These are phyloP conservation scores for Rhizomys pruinosus DNA, from an alignment of 2,113 vertebrate genomes.

Conservation along the genomic window DNA sequence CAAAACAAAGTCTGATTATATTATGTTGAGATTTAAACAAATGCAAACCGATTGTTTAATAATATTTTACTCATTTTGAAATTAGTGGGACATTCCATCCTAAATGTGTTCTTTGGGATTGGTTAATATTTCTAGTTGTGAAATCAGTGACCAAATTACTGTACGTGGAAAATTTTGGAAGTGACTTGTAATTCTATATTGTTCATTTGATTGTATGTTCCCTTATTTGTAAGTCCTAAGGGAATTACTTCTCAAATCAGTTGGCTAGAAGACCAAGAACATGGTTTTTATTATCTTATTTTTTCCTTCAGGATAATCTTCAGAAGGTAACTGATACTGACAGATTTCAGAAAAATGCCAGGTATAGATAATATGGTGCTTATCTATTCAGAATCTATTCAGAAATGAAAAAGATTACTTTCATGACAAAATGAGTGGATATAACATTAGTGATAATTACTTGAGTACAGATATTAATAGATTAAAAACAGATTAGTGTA, in stretches of 20 bases:
- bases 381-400: background rate
- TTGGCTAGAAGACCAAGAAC: background rate
- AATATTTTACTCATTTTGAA: slow-evolving; percentile 13
- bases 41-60: background rate
- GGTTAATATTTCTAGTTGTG: background rate
- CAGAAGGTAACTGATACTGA: background rate
- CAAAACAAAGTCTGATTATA: background rate
- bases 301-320: background rate
- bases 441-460: background rate
- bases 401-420: background rate
- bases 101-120: background rate
- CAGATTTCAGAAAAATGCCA: background rate
- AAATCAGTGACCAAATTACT: background rate
- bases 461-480: background rate
- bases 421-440: background rate
- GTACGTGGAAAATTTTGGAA: background rate
- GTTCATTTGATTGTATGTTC: background rate
- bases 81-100: background rate
- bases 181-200: slow-evolving; percentile 17
- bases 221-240: background rate
- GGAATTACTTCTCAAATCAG: background rate
- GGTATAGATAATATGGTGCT: background rate
- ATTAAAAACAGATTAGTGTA: background rate
- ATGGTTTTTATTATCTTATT: background rate
- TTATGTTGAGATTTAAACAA: slow-evolving; percentile 7